Evolutionary conservation across 2,888 invertebrate species (phyloP).

Genomic region (Noctua pronuba): DNA sequence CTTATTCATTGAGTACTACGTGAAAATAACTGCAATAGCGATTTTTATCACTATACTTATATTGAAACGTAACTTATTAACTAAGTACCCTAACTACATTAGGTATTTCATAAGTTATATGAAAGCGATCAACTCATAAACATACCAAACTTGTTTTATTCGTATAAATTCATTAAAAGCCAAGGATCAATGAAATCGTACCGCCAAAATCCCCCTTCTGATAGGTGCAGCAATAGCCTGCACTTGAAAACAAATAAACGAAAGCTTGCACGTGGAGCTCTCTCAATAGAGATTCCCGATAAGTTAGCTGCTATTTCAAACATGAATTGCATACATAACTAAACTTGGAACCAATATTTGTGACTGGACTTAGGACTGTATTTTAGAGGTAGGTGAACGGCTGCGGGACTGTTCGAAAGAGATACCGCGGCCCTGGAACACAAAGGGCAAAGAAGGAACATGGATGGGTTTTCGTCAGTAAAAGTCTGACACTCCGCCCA

Average conservation of each 20-base stretch:
- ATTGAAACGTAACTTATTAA: neutral
- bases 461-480: too few species aligned
- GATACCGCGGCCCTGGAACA: too few species aligned
- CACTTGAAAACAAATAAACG: neutral
- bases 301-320: neutral
- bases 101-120: neutral
- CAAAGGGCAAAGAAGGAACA: too few species aligned
- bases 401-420: too few species aligned
- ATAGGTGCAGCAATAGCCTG: neutral
- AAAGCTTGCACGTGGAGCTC: neutral
- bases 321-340: constrained; percentile 1
- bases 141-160: neutral
- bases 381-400: too few species aligned
- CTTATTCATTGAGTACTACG: neutral
- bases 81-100: too few species aligned
- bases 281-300: neutral
- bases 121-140: neutral
- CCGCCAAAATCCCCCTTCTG: neutral
- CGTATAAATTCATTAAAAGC: neutral
- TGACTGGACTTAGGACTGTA: neutral
- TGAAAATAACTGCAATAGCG: neutral
- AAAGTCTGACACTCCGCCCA: too few species aligned
- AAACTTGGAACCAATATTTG: neutral
- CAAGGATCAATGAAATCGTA: neutral
- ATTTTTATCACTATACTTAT: neutral